Conservation (phyloP, 2,888 invertebrate genomes). For the Unio delphinus region DNA sequence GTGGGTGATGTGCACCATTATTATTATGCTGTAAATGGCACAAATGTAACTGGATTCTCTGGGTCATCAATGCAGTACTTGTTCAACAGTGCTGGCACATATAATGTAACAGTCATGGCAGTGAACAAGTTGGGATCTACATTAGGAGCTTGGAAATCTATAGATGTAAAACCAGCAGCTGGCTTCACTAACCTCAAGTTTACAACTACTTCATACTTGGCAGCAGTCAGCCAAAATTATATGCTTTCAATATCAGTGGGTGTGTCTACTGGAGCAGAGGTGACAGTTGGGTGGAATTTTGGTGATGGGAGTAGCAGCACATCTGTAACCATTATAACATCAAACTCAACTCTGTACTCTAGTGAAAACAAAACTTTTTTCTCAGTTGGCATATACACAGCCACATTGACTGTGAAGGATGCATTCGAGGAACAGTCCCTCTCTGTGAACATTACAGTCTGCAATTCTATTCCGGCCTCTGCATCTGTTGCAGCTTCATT, state of each 20-base stretch:
- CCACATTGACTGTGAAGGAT: conserved; percentile 15
- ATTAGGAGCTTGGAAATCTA: conserved; percentile 1
- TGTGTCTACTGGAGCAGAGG: conserved; percentile 15
- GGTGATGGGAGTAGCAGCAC: conserved; percentile 9
- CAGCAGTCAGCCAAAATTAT: conserved; percentile 15
- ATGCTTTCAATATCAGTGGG: conserved; percentile 21
- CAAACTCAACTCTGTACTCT: conserved; percentile 6
- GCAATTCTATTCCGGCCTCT: conserved; percentile 18
- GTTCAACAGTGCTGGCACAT: conserved; percentile 30
- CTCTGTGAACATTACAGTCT: conserved; percentile 15
- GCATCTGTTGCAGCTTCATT: conserved; percentile 9
- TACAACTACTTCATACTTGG: conserved; percentile 11
- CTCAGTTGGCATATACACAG: conserved; percentile 10
- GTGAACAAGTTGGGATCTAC: conserved; percentile 16
- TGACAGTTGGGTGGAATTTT: conserved; percentile 19
- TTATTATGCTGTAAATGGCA: conserved; percentile 20
- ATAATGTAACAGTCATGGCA: conserved; percentile 19
- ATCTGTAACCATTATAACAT: conserved; percentile 15
- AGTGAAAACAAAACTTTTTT: conserved; percentile 12
- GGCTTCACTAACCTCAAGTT: conserved; percentile 13
- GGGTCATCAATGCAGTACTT: conserved; percentile 11
- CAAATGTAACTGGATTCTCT: neutral
- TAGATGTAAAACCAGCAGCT: conserved; percentile 19
- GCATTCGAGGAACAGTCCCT: conserved; percentile 9
- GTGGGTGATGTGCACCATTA: neutral